A percentile compares a stretch with the other conserved stretches of the same genome.
These are phyloP conservation scores for Sipha flava DNA, from an alignment of 1,140 invertebrate species.

Conservation along the genomic window DNA sequence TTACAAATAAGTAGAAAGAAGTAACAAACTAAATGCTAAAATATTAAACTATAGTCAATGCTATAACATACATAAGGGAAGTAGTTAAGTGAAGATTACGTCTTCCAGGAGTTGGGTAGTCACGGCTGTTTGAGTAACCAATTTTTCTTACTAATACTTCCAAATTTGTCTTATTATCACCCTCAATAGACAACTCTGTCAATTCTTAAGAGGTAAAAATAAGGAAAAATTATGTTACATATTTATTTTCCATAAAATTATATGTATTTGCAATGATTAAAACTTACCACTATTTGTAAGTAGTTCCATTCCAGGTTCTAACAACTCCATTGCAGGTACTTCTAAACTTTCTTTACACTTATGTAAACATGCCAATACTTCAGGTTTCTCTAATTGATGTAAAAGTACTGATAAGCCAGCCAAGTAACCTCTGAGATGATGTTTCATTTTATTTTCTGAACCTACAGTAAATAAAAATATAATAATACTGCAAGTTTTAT, in stretches of 20 bases:
- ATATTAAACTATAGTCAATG: too few relatives aligned
- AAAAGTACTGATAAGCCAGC: slow-evolving; percentile 77
- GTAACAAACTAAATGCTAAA: neutral
- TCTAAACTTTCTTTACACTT: slow-evolving; percentile 77
- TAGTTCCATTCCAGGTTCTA: slow-evolving; percentile 65
- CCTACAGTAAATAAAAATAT: slow-evolving; percentile 46
- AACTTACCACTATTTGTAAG: slow-evolving; percentile 54
- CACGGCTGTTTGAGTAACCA: slow-evolving; percentile 80
- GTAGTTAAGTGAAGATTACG: slow-evolving; percentile 77
- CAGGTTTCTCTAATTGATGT: slow-evolving; percentile 66
- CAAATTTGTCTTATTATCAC: slow-evolving; percentile 79
- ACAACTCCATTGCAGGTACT: slow-evolving; percentile 64
- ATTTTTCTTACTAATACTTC: slow-evolving; percentile 78
- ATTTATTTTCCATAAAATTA: slow-evolving; percentile 41
- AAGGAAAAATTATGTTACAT: slow-evolving; percentile 1
- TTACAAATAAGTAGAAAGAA: neutral
- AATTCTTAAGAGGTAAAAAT: slow-evolving; percentile 52
- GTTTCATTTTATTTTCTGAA: slow-evolving; percentile 76
- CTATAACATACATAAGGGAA: slow-evolving; percentile 55
- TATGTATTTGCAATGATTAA: neutral
- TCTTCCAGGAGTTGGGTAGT: slow-evolving; percentile 84
- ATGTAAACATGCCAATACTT: slow-evolving; percentile 74
- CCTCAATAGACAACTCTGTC: slow-evolving; percentile 83
- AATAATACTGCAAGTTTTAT: neutral
- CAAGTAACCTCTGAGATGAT: slow-evolving; percentile 78